Evolutionary conservation across 2,113 vertebrate species (phyloP).

Genomic region (Phainopepla nitens): DNA sequence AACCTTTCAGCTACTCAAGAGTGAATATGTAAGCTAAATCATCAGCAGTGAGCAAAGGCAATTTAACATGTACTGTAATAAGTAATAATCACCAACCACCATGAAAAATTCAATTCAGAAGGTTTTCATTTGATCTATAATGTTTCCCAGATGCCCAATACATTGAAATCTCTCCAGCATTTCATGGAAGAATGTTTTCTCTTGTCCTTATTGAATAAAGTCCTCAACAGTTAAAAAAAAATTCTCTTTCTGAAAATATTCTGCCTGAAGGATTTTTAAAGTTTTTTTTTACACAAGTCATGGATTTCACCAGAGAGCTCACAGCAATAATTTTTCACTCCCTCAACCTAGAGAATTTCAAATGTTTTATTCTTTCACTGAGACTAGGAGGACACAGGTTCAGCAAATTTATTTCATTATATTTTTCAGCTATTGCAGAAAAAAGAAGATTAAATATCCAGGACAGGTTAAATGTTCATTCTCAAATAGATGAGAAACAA

Average conservation of each 20-base stretch:
- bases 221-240: background rate
- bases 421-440: conserved; percentile 2
- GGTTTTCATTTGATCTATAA: conserved; percentile 26
- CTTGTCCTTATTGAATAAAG: background rate
- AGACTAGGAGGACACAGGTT: background rate
- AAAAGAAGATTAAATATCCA: background rate
- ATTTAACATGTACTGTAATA: conserved; percentile 22
- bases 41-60: conserved; percentile 16
- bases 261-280: background rate
- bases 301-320: background rate
- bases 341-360: background rate
- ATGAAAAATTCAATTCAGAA: conserved; percentile 16
- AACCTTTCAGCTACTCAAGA: background rate
- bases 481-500: conserved; percentile 47
- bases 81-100: conserved; percentile 30
- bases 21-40: conserved; percentile 11
- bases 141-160: background rate
- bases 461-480: conserved; percentile 34
- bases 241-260: background rate
- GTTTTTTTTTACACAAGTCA: background rate
- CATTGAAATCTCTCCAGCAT: background rate
- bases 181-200: background rate
- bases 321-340: background rate
- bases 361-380: background rate
- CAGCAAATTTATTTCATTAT: background rate